phyloP scores from a whole-genome alignment of 37 sponge, comb jelly and placozoan species.

The Amphimedon queenslandica region DNA sequence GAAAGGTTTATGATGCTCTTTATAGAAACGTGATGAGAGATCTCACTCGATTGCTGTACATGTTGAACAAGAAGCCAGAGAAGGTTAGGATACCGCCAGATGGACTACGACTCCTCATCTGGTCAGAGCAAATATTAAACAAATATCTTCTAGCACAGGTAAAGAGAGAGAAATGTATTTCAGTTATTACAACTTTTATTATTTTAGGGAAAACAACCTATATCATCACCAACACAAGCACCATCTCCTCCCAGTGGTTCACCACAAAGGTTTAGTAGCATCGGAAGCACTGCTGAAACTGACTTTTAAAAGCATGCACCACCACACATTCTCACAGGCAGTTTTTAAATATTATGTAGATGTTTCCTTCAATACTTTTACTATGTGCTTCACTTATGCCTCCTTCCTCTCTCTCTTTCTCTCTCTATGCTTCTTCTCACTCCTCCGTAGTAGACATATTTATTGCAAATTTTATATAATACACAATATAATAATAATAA shows the following conservation, averaged over 20 bases:
- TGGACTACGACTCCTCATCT: conserved; percentile 72
- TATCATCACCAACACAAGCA: neutral
- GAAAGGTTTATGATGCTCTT: neutral
- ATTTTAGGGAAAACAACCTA: neutral
- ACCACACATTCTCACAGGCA: too few relatives aligned
- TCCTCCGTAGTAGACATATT: too few relatives aligned
- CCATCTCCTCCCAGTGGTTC: neutral
- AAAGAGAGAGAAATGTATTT: too few relatives aligned
- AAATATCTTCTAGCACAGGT: conserved; percentile 72
- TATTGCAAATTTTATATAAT: too few relatives aligned
- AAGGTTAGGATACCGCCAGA: conserved; percentile 80
- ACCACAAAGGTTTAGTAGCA: neutral
- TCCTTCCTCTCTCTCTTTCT: too few relatives aligned
- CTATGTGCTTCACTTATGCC: too few relatives aligned
- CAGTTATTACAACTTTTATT: neutral
- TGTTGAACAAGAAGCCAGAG: conserved; percentile 82
- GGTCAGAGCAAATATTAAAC: conserved; percentile 77
- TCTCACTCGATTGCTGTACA: conserved; percentile 81
- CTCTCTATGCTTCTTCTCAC: too few relatives aligned
- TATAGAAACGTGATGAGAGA: conserved; percentile 84
- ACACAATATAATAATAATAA: too few relatives aligned
- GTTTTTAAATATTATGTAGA: too few relatives aligned
- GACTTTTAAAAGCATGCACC: neutral
- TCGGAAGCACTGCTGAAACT: neutral
- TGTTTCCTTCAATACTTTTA: too few relatives aligned